Evolutionary conservation across 92 coral and sea anemone species (phyloP).

Genomic region (Siderastrea siderea): DNA sequence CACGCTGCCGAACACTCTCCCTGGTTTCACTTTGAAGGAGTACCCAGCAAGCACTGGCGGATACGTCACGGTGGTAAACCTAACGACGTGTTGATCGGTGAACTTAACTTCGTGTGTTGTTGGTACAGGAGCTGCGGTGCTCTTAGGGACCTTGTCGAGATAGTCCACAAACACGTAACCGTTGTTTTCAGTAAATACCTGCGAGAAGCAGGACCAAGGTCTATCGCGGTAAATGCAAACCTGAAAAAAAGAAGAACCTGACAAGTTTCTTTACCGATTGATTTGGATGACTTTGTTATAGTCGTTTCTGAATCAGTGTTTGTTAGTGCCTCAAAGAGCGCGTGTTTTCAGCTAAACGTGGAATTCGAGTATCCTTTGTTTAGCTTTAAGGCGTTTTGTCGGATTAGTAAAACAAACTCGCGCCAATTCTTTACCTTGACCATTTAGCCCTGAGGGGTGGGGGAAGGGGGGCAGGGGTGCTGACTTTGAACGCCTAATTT

Average conservation of each 20-base stretch:
- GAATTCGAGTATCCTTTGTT: too few species aligned
- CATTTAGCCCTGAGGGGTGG: too few species aligned
- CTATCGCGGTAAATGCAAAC: conserved; percentile 11
- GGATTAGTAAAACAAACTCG: too few species aligned
- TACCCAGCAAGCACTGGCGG: conserved; percentile 39
- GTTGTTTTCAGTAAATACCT: neutral
- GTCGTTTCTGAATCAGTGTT: too few species aligned
- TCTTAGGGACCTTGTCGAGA: conserved; percentile 26
- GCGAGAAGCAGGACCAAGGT: conserved; percentile 9
- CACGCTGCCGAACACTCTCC: conserved; percentile 25
- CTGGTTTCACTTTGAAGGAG: conserved; percentile 56
- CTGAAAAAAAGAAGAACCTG: neutral
- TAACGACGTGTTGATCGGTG: conserved; percentile 9
- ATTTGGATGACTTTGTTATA: neutral
- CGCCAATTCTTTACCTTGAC: too few species aligned
- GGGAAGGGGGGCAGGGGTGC: too few species aligned
- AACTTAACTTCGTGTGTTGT: conserved; percentile 32
- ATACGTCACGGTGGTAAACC: conserved; percentile 52
- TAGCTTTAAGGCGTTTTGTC: too few species aligned
- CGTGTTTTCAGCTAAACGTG: too few species aligned
- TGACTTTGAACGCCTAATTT: too few species aligned
- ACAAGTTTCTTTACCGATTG: too few species aligned
- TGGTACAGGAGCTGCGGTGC: conserved; percentile 15
- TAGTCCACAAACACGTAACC: neutral
- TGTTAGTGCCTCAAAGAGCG: too few species aligned